phyloP scores from a whole-genome alignment of 2,888 invertebrate genomes.

The Venustoraphidia nigricollis region DNA sequence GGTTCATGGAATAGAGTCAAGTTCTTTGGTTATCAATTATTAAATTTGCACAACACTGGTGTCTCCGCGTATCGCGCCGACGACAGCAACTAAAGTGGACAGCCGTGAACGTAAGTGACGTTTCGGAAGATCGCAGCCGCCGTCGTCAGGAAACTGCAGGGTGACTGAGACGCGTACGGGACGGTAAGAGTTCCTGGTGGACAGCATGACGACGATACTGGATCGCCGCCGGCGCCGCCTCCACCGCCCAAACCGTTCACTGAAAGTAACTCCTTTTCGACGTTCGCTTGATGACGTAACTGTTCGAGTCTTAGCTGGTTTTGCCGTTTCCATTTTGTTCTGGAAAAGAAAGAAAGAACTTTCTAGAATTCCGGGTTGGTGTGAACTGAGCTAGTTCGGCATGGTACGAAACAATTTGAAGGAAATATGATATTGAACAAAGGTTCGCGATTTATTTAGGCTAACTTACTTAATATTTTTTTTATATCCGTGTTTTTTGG shows the following conservation, averaged over 20 bases:
- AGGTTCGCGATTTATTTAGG: too few relatives aligned
- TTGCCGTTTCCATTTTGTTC: conserved; percentile 81
- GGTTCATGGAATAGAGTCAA: too few relatives aligned
- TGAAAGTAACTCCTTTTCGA: conserved; percentile 48
- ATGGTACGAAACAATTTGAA: too few relatives aligned
- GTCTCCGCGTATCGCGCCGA: too few relatives aligned
- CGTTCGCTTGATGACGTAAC: conserved; percentile 66
- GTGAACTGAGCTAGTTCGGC: neutral
- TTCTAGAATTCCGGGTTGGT: neutral
- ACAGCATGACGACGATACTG: conserved; percentile 19
- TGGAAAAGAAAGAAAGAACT: conserved; percentile 21
- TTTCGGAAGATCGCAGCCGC: conserved; percentile 60
- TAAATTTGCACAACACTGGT: too few relatives aligned
- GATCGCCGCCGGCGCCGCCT: conserved; percentile 12
- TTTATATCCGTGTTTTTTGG: too few relatives aligned
- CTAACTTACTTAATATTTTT: too few relatives aligned
- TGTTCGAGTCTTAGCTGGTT: conserved; percentile 78
- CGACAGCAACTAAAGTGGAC: conserved; percentile 30
- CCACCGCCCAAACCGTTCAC: conserved; percentile 16
- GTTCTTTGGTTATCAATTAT: too few relatives aligned
- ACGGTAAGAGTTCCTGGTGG: conserved; percentile 18
- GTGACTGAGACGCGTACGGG: conserved; percentile 24
- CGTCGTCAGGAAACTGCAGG: conserved; percentile 49
- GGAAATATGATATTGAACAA: too few relatives aligned
- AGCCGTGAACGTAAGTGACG: conserved; percentile 57